Conservation (phyloP, 92 coral and sea anemone species). For the Blastomussa wellsi region DNA sequence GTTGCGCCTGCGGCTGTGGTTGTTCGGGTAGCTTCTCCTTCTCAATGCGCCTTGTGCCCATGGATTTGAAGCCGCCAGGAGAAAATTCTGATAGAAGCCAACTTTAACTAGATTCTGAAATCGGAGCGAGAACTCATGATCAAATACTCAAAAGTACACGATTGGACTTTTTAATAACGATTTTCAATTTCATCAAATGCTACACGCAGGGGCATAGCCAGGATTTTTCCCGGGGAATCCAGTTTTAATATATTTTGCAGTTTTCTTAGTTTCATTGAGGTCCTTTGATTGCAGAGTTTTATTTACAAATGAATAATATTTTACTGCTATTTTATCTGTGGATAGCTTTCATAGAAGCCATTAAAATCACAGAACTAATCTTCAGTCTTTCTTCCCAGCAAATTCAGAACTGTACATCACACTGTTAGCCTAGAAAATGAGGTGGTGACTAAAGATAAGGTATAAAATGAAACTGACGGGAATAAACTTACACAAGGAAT, state of each 20-base stretch:
- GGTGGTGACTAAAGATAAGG: neutral
- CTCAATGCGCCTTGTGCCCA: neutral
- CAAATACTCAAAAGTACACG: neutral
- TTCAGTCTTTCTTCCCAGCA: too few species aligned
- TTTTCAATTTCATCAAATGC: too few species aligned
- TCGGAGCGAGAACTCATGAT: neutral
- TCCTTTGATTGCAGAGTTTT: too few species aligned
- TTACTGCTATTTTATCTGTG: too few species aligned
- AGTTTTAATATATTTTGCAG: too few species aligned
- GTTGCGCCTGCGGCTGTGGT: neutral
- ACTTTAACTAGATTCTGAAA: slow-evolving; percentile 24
- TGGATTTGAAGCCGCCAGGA: slow-evolving; percentile 25
- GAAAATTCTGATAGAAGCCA: slow-evolving; percentile 37
- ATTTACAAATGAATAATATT: too few species aligned
- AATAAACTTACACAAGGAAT: neutral
- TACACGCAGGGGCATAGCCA: too few species aligned
- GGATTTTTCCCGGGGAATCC: neutral
- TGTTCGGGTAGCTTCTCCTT: too few species aligned
- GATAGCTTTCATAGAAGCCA: too few species aligned
- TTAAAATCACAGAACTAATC: too few species aligned
- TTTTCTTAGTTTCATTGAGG: too few species aligned
- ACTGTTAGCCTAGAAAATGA: neutral
- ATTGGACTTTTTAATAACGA: neutral
- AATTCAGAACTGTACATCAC: neutral
- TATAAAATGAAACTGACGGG: neutral